phyloP scores from a whole-genome alignment of 2,113 vertebrate species.

The Salminus brasiliensis region DNA sequence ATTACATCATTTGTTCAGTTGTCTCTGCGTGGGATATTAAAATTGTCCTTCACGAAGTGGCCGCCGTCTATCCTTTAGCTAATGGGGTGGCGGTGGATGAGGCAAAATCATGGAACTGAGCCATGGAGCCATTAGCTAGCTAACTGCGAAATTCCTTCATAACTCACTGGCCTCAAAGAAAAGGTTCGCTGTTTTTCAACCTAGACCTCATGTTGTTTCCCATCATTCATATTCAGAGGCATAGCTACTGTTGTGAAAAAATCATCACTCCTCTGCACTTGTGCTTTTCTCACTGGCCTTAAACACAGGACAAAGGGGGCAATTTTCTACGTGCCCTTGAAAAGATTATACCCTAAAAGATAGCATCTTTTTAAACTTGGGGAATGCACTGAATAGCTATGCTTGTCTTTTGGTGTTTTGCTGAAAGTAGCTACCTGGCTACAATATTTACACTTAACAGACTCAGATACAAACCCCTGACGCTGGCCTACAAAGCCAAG shows the following conservation, averaged over 20 bases:
- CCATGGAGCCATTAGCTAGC: conserved; percentile 17
- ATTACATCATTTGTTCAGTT: background rate
- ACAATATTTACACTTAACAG: too few relatives aligned
- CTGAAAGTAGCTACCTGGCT: too few relatives aligned
- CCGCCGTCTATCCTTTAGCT: conserved; percentile 25
- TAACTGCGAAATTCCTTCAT: background rate
- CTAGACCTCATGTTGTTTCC: background rate
- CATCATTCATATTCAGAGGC: background rate
- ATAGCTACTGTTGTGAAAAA: background rate
- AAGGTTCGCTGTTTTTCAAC: background rate
- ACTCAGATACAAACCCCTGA: too few relatives aligned
- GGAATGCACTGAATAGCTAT: too few relatives aligned
- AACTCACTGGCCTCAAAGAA: background rate
- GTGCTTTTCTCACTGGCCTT: too few relatives aligned
- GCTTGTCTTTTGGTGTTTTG: too few relatives aligned
- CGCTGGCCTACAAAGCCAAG: too few relatives aligned
- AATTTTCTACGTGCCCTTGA: background rate
- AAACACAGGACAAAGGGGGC: background rate
- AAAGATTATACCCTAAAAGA: too few relatives aligned
- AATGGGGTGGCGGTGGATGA: conserved; percentile 10
- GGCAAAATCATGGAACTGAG: conserved; percentile 25
- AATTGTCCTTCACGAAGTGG: conserved; percentile 17
- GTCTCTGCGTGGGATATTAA: conserved; percentile 8
- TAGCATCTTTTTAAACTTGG: too few relatives aligned
- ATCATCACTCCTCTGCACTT: background rate